phyloP scores from a whole-genome alignment of 2,113 vertebrate genomes.

The Serilophus lunatus region DNA sequence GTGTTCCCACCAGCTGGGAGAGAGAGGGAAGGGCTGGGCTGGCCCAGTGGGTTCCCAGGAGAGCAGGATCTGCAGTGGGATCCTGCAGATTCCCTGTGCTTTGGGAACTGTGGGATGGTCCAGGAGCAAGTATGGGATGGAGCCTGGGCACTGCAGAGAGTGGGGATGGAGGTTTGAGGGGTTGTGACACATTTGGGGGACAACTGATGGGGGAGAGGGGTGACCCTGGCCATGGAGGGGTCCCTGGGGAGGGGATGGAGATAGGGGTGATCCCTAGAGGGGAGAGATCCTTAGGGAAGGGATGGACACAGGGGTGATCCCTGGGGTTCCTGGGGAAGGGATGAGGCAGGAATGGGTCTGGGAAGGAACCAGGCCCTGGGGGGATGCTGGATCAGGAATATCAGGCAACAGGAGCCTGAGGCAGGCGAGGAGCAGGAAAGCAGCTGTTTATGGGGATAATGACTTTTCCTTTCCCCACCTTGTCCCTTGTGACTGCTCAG shows the following conservation, averaged over 20 bases:
- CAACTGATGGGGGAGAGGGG: neutral
- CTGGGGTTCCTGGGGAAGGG: neutral
- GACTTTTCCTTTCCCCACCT: neutral
- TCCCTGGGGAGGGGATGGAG: neutral
- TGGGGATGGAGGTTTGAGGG: neutral
- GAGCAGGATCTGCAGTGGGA: neutral
- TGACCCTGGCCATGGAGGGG: neutral
- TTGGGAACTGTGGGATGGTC: neutral
- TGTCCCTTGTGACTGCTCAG: fast-evolving
- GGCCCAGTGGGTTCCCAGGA: fast-evolving
- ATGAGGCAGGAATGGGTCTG: neutral
- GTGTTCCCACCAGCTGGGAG: neutral
- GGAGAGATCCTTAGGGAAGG: no score
- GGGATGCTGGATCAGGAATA: neutral
- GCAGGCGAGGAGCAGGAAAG: neutral
- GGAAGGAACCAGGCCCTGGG: neutral
- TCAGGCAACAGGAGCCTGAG: neutral
- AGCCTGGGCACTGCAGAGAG: neutral
- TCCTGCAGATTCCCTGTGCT: neutral
- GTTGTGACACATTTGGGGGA: neutral
- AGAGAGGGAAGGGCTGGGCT: neutral
- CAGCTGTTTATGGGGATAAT: fast-evolving
- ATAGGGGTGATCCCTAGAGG: no score
- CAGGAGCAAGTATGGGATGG: neutral
- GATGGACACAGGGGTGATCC: neutral